Evolutionary conservation across 2,797 vertebrate genomes (phyloP).

Genomic region (Erpetoichthys calabaricus): DNA sequence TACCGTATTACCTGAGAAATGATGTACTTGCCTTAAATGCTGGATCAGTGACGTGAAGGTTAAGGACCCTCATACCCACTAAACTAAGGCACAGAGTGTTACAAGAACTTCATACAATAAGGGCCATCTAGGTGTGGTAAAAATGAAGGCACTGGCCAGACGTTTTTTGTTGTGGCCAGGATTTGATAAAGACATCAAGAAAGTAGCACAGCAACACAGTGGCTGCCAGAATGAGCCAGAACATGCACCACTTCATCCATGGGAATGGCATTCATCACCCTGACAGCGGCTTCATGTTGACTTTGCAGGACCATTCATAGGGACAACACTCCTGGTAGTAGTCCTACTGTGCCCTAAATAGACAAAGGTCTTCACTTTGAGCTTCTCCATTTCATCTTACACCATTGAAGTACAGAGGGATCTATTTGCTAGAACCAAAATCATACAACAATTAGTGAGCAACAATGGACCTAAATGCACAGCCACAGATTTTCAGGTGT

Average conservation of each 20-base stretch:
- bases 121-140: too few relatives aligned
- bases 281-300: background rate
- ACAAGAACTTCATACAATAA: conserved; percentile 3
- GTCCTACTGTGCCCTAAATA: background rate
- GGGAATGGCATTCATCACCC: background rate
- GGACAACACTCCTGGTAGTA: background rate
- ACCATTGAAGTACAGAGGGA: background rate
- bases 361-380: background rate
- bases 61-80: background rate
- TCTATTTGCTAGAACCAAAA: background rate
- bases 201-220: too few relatives aligned
- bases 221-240: too few relatives aligned
- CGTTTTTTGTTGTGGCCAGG: too few relatives aligned
- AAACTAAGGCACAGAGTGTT: conserved; percentile 3
- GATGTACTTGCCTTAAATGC: background rate
- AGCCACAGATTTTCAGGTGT: background rate
- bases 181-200: too few relatives aligned
- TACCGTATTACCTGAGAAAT: background rate
- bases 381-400: background rate
- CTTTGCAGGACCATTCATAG: background rate
- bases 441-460: background rate
- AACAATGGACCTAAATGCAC: background rate
- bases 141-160: too few relatives aligned
- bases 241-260: background rate
- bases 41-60: background rate